Base-by-base conservation (phyloP, 2,888 invertebrate genomes). In the Siphonodentalium dalli region DNA sequence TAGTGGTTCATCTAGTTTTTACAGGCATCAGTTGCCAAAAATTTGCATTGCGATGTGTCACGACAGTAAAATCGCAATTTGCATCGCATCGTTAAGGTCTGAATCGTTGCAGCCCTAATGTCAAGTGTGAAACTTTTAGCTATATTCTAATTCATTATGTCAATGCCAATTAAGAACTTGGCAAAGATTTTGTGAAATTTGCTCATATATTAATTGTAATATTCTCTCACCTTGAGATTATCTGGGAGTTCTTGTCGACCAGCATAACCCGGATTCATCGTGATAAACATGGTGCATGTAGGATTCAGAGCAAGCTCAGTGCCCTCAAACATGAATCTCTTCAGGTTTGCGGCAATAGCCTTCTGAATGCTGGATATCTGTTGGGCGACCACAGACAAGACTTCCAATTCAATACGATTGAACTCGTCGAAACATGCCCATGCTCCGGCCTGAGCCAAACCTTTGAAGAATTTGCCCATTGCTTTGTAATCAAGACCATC, bases 341-440 rank as follows among this genome's bases (percentile, higher is more conserved):
- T 89, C 72, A 91, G 85, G 59, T 88, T 87, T 51, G 89, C 87
- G 50, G 88, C 86, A 0, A 94, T 89, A 0, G 94, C 94, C 73
- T 89, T 87, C 84, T 93, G 93, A 78, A 96, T 93, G 78, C 90
- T 90, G 51, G 90, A 86, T 81, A 96, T 93, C 85, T 95, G 95
- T 83, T 95, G 95, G 21, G 93, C 93, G 27, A 95, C 91, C 54
- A 95, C 93, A 2, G 94, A 94, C 51, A 96, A 82, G 52, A 94
- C 93, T 79, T 94, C 93, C 74, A 93, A 83, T 77, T 93, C 93
- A 67, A 94, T 93, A 62, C 94, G 87, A 84, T 95, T 93, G 85
- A 96, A 94, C 84, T 95, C 94, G 80, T 94, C 93, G 84, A 94
- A 93, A 80, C 94, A 94, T 8, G 93, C 90, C 93, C 93, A 94